Evolutionary conservation across 2,888 invertebrate species (phyloP).

Genomic region (Cephus pulcher): DNA sequence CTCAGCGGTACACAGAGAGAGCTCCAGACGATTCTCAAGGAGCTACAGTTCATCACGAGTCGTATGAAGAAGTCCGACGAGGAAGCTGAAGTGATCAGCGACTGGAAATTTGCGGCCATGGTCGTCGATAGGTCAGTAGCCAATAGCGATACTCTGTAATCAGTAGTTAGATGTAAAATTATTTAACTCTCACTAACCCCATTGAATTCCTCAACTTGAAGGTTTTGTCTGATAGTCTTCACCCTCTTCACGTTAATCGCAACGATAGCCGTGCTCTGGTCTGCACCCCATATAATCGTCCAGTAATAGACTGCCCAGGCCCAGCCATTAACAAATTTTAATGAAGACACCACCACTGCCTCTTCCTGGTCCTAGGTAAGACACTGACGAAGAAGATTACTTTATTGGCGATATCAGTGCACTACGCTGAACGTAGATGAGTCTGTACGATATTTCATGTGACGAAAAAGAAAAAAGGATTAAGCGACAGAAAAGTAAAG

Average conservation of each 20-base stretch:
- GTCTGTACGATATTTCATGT: not conserved
- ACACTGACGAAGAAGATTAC: not conserved
- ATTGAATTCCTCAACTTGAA: slow-evolving; percentile 59
- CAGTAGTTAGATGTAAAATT: not conserved
- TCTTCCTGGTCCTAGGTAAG: slow-evolving; percentile 42
- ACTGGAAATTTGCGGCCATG: slow-evolving; percentile 99
- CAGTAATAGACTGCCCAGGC: slow-evolving; percentile 74
- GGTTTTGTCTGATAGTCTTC: slow-evolving; percentile 95
- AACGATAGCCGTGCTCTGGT: slow-evolving; percentile 89
- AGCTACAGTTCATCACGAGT: slow-evolving; percentile 94
- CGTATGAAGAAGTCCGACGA: slow-evolving; percentile 95
- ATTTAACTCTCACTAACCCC: not conserved
- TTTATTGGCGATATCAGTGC: not conserved
- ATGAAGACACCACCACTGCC: slow-evolving; percentile 38
- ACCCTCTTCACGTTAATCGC: slow-evolving; percentile 94
- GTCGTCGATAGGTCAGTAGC: slow-evolving; percentile 86
- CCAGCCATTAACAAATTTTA: slow-evolving; percentile 52
- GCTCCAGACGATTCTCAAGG: slow-evolving; percentile 89
- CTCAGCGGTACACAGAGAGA: slow-evolving; percentile 83
- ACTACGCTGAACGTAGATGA: not conserved
- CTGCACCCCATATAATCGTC: slow-evolving; percentile 95
- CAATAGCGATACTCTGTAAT: not conserved
- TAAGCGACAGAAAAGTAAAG: too few relatives aligned
- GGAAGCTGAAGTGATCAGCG: slow-evolving; percentile 91
- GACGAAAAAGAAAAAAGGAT: not conserved